Evolutionary conservation across 2,888 invertebrate species (phyloP).

Genomic region (Dasysyrphus albostriatus): DNA sequence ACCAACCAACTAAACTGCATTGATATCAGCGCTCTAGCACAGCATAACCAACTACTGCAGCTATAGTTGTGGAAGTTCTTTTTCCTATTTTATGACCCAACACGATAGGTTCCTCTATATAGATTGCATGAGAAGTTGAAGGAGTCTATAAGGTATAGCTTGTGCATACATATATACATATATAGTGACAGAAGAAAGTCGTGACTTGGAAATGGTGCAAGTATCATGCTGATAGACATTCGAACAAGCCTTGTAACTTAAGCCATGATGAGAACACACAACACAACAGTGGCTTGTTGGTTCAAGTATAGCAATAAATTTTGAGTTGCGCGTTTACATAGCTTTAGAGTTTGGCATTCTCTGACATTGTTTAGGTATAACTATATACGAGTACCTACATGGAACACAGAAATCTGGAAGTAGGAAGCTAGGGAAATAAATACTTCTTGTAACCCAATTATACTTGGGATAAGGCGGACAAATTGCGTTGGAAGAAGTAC

Average conservation of each 20-base stretch:
- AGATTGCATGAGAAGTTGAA: neutral
- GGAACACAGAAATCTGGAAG: slow-evolving; percentile 4
- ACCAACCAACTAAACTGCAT: neutral
- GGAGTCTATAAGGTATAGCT: slow-evolving; percentile 15
- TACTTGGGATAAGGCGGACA: slow-evolving; percentile 15
- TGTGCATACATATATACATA: neutral
- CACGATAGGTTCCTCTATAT: slow-evolving; percentile 26
- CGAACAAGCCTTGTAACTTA: slow-evolving; percentile 53
- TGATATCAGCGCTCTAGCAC: neutral
- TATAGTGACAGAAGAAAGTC: slow-evolving; percentile 68
- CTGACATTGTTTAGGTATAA: neutral
- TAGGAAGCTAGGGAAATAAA: slow-evolving; percentile 17
- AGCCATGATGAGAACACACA: slow-evolving; percentile 25
- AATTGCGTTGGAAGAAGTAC: slow-evolving; percentile 5
- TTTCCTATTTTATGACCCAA: slow-evolving; percentile 34
- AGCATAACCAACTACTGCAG: neutral
- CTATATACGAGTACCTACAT: neutral
- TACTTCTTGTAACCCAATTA: slow-evolving; percentile 16
- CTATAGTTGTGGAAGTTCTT: slow-evolving; percentile 17
- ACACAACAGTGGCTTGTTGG: slow-evolving; percentile 53
- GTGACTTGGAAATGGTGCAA: slow-evolving; percentile 67
- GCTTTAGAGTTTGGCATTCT: slow-evolving; percentile 31
- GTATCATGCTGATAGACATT: slow-evolving; percentile 60
- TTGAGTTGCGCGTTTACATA: slow-evolving; percentile 62
- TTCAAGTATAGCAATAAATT: slow-evolving; percentile 58